Evolutionary conservation across 2,113 vertebrate genomes (phyloP).

Genomic region (Ptyas mucosa): DNA sequence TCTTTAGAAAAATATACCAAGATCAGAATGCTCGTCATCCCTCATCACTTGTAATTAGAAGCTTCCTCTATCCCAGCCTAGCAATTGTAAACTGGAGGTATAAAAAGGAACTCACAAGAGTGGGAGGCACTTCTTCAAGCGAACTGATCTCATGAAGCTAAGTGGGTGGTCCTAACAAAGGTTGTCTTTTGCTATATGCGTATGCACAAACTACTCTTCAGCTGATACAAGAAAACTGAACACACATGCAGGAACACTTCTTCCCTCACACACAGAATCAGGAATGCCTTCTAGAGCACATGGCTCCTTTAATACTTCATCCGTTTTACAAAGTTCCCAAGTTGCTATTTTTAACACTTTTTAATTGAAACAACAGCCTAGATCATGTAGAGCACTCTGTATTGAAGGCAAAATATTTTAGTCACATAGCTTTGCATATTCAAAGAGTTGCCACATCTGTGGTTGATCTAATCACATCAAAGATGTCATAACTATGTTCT

Average conservation of each 20-base stretch:
- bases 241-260: neutral
- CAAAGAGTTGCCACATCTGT: neutral
- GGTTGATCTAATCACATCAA: neutral
- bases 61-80: neutral
- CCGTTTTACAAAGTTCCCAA: neutral
- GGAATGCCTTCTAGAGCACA: neutral
- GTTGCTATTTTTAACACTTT: too few relatives aligned
- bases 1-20: neutral
- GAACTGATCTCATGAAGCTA: neutral
- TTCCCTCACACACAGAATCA: neutral
- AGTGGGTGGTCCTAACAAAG: neutral
- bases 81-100: neutral
- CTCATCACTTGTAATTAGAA: neutral
- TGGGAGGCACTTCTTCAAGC: neutral
- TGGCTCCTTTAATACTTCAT: neutral
- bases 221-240: neutral
- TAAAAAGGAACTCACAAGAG: neutral
- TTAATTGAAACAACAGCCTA: neutral
- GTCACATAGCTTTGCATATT: neutral
- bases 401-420: neutral
- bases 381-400: neutral
- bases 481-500: neutral
- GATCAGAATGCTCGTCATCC: neutral
- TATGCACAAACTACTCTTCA: neutral
- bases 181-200: neutral